These are phyloP conservation scores for Perca schrenkii DNA, from an alignment of 2,113 vertebrate genomes.

Conservation along the genomic window DNA sequence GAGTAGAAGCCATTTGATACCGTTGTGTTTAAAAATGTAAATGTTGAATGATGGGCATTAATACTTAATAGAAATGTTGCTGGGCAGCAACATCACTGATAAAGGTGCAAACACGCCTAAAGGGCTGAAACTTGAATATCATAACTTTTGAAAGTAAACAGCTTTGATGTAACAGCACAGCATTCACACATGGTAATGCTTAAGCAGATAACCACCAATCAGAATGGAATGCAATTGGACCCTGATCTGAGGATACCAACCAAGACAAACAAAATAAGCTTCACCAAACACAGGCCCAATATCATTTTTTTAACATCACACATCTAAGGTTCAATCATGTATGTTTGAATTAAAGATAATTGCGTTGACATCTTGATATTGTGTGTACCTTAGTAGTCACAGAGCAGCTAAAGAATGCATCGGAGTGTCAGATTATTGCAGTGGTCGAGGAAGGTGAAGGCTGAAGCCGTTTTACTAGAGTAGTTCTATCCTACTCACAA, in stretches of 20 bases:
- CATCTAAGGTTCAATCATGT: background rate
- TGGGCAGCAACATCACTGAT: background rate
- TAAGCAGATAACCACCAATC: background rate
- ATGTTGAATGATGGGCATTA: background rate
- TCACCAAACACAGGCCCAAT: background rate
- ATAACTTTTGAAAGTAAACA: background rate
- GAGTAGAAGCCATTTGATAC: background rate
- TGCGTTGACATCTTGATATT: background rate
- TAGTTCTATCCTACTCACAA: no score
- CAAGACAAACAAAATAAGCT: background rate
- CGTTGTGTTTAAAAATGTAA: background rate
- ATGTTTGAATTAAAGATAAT: background rate
- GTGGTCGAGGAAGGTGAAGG: background rate
- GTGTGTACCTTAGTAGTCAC: background rate
- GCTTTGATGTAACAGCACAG: background rate
- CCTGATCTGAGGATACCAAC: background rate
- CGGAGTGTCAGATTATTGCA: background rate
- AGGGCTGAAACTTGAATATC: background rate
- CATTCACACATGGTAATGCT: background rate
- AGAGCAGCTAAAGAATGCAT: background rate
- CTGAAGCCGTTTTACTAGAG: no score
- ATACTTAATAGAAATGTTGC: background rate
- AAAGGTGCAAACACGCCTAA: background rate
- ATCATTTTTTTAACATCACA: background rate
- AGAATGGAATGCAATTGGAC: background rate